Evolutionary conservation across 2,888 invertebrate genomes (phyloP), one percentile per base, ranked within the genome.

Genomic region (Sipha maydis): DNA sequence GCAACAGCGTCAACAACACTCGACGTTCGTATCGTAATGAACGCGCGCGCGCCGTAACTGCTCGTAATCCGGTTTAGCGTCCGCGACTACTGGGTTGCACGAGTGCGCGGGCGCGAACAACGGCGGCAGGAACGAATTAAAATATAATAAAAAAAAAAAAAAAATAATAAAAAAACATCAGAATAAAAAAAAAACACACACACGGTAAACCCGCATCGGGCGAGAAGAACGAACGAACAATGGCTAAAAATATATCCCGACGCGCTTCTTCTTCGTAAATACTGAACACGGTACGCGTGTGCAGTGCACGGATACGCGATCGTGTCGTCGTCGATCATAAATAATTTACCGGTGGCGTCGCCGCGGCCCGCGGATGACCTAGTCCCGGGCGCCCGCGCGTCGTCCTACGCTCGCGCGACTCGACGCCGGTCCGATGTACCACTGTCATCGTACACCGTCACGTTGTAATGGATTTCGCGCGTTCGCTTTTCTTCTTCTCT

Each of bases 301-400:
- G 48, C 48, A 61, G 21, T 25, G 21, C 61, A 25, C 48, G 14
- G 8, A 41, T 11, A 48, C 61, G 7, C 61, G 21, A 21, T 3
- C 7, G 21, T 61, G 61, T 61, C 21, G 3, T 61, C 61, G 61
- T 14, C 19, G n/a, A 76, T 34, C 17, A 84, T 38, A n/a, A 41
- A 48, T 84, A 84, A 84, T 61, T 84, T 75, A 84, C 76, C 61
- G 41, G 75, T 76, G 85, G 77, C 85, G 85, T 76, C 76, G 76
- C 38, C 77, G 73, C 75, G 73, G 73, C 73, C 83, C 21, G 61
- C 61, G 31, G 54, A 83, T 85, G 77, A 77, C 77, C 85, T 77
- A 85, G 85, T 85, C 85, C 85, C 75, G 73, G 71, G 71, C 17
- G 31, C 83, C 73, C 73, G 73, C 69, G 28, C 41, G 41, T 41